Base-by-base conservation (phyloP, 2,797 vertebrate genomes). In the Galaxias olidus region DNA sequence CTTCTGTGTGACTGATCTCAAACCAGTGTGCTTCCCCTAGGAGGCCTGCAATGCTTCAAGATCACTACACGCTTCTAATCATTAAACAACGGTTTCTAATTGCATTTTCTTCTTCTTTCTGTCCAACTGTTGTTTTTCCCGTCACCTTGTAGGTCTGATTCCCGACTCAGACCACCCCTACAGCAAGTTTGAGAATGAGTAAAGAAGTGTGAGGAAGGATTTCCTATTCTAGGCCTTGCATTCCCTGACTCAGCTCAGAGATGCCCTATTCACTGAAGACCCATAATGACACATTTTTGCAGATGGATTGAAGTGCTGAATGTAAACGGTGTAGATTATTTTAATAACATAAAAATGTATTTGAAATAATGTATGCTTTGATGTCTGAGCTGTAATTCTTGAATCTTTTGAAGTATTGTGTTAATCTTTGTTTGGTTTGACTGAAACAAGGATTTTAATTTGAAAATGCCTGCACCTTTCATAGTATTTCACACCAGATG, bases 121-220 rank as follows among this genome's bases (percentile, higher is more conserved):
- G 19, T 59, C 50, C 65, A 6, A 7, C 10, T 19, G 9, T 53
- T 30, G 50, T 57, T 57, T 19, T 19, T 60, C 65, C 48, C 43
- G 74, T 68, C 70, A 68, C 10, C 68, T 72, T 86, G 47, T 87
- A 97, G 95, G 93, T 79, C 93, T 96, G 72, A 83, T 96, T 1
- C 85, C 86, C 10, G 94, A 96, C 84, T 89, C 93, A 60, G 94
- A 95, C 87, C 94, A 95, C 74, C 93, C 93, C 0, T 94, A 94
- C 86, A 95, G 91, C 88, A 94, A 93, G 91, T 96, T 93, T 76
- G 94, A 97, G 80, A 96, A 95, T 50, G 93, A 95, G 61, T 96
- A 79, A 92, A 86, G 72, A 58, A 62, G 59, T 13, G 42, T 49
- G 53, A 12, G n/a, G 62, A 61, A 63, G 8, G 48, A 30, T 12